A percentile compares a stretch with the other conserved stretches of the same genome.
Evolutionary conservation across 1,140 invertebrate species (phyloP).

Genomic region (Oedothorax gibbosus): DNA sequence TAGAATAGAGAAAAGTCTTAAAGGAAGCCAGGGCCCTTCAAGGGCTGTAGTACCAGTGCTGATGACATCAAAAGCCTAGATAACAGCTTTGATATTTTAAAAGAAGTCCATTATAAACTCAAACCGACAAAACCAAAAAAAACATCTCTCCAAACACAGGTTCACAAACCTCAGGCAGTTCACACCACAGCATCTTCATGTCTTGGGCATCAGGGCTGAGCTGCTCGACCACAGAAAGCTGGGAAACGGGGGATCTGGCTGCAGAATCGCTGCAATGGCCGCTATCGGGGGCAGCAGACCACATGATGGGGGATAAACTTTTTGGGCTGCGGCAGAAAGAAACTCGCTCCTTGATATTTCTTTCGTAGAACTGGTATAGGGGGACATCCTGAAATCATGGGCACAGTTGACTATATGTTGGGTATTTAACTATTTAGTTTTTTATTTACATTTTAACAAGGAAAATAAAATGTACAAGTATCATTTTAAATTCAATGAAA

Average conservation of each 20-base stretch:
- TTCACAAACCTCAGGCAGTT: constrained; percentile 84
- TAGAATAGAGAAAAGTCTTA: no score
- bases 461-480: no score
- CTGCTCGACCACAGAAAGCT: constrained; percentile 51
- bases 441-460: no score
- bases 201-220: constrained; percentile 56
- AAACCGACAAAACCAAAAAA: no score
- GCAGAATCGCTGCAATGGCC: neutral
- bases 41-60: no score
- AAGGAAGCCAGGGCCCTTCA: no score
- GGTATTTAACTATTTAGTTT: no score
- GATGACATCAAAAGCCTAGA: no score
- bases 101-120: neutral
- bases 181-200: constrained; percentile 81
- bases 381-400: constrained; percentile 77
- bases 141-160: no score
- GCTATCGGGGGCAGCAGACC: neutral
- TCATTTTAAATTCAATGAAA: no score
- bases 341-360: constrained; percentile 77
- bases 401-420: neutral
- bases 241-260: neutral
- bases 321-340: constrained; percentile 48
- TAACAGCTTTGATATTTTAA: neutral
- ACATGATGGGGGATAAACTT: constrained; percentile 49
- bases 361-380: constrained; percentile 90